Base-by-base conservation (phyloP, 2,113 vertebrate species). In the Carassius auratus region DNA sequence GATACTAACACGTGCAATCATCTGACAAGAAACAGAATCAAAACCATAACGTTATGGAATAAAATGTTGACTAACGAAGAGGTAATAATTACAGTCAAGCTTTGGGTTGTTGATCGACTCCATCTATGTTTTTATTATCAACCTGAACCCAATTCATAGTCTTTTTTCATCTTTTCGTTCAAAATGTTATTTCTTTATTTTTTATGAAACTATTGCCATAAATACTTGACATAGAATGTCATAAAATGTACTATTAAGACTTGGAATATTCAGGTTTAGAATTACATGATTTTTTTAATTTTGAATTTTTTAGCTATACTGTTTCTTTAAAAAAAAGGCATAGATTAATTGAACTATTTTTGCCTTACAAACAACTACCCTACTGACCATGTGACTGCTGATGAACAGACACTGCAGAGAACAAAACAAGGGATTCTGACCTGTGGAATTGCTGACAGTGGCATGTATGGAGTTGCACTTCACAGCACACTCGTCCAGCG, bases 381-480 rank as follows among this genome's bases (percentile, higher is more conserved):
- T n/a, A 42, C 10, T 13, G 33, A 64, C 14, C 52, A 73, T 19
- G 62, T 79, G 76, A 48, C 10, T 13, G 1, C 14, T 26, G 21
- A 68, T 36, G 42, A 55, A 9, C n/a, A 2, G 50, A 57, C 14
- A 36, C 8, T 4, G 64, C 45, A 42, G 13, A 78, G 15, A 23
- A 66, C 55, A 64, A 13, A 30, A 68, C 14, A 55, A 10, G 66
- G 36, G 9, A 36, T 50, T 62, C 88, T 89, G 89, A 97, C 97
- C 97, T 95, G 94, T 91, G 87, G 94, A 93, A 71, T 92, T 91
- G 90, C 93, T 97, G 95, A 99, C 89, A 66, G 87, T 94, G 66
- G 94, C 93, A 89, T 96, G 96, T 26, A 93, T 90, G 85, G 91
- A 48, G 87, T 92, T 96, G 94, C 98, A 99, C 91, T 91, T 97